Conservation (phyloP, 37 sponge, comb jelly and placozoan genomes). For the Axinella damicornis region DNA sequence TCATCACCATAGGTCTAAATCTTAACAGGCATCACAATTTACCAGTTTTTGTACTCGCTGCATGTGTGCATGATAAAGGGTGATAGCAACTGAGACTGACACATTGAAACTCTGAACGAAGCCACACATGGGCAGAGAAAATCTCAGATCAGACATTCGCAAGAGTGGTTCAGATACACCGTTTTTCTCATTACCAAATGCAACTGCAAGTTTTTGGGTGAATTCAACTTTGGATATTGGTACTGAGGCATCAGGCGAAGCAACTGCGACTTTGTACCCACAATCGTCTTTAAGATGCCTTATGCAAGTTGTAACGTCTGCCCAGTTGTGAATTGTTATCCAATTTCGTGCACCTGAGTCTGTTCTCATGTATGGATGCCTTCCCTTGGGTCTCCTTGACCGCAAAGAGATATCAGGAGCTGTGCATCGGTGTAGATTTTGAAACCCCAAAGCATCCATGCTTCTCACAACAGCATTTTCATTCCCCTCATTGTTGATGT, state of each 20-base stretch:
- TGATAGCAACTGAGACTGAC: conserved; percentile 75
- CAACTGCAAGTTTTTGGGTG: conserved; percentile 51
- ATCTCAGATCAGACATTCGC: conserved; percentile 50
- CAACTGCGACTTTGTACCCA: conserved; percentile 52
- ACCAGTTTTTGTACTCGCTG: conserved; percentile 31
- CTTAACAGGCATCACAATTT: too few relatives aligned
- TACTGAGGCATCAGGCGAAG: conserved; percentile 21
- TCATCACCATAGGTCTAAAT: too few relatives aligned
- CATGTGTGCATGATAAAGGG: conserved; percentile 54
- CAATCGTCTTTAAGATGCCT: conserved; percentile 12
- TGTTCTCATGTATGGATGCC: conserved; percentile 34
- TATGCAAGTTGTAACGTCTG: conserved; percentile 34
- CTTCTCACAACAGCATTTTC: conserved; percentile 72
- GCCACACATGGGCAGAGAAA: conserved; percentile 78
- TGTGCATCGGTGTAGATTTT: conserved; percentile 38
- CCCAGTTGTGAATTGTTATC: conserved; percentile 62
- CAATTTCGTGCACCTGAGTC: conserved; percentile 77
- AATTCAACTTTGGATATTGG: conserved; percentile 29
- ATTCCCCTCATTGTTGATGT: conserved; percentile 64
- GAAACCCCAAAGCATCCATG: conserved; percentile 83
- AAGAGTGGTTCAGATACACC: conserved; percentile 61
- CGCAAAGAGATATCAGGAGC: background rate
- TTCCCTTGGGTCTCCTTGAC: background rate
- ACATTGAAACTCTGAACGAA: conserved; percentile 80
- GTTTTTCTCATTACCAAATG: conserved; percentile 70